Evolutionary conservation across 2,888 invertebrate species (phyloP).

Genomic region (Sphaerophoria rueppellii): DNA sequence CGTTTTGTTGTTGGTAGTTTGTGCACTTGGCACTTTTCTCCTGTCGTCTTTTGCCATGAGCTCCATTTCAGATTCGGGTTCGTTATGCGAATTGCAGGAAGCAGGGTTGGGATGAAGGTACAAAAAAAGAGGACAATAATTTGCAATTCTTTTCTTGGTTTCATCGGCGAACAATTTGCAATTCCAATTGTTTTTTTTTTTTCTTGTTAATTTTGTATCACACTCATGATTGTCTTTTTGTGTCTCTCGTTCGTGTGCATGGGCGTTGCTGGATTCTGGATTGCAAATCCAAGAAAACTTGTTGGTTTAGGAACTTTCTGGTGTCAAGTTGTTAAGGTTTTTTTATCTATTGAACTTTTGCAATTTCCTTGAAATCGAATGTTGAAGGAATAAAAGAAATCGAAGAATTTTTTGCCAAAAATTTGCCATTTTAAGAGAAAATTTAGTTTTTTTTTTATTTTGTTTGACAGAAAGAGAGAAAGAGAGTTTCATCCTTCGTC

Average conservation of each 20-base stretch:
- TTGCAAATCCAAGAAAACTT: neutral
- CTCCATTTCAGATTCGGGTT: neutral
- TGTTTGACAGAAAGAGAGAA: neutral
- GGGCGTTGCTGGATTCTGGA: constrained; percentile 36
- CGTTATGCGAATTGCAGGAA: neutral
- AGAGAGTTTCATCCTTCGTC: constrained; percentile 29
- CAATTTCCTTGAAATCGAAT: constrained; percentile 3
- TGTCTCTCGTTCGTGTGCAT: constrained; percentile 17
- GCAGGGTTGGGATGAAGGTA: neutral
- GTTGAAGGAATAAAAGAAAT: constrained; percentile 3
- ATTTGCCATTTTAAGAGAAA: constrained; percentile 45
- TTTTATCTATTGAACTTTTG: constrained; percentile 4
- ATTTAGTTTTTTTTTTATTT: neutral
- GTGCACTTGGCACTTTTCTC: neutral
- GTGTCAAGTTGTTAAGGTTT: neutral
- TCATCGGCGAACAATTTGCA: constrained; percentile 17
- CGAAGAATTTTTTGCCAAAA: constrained; percentile 45
- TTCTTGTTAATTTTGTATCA: neutral
- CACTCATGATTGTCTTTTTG: constrained; percentile 15
- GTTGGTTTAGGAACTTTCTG: neutral
- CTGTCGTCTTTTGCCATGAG: too few species aligned
- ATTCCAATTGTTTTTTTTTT: neutral
- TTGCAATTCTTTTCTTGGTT: constrained; percentile 36
- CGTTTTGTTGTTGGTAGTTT: neutral
- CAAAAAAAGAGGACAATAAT: constrained; percentile 15